phyloP scores from a whole-genome alignment of 2,888 invertebrate genomes.

The Lamellibrachia satsuma region DNA sequence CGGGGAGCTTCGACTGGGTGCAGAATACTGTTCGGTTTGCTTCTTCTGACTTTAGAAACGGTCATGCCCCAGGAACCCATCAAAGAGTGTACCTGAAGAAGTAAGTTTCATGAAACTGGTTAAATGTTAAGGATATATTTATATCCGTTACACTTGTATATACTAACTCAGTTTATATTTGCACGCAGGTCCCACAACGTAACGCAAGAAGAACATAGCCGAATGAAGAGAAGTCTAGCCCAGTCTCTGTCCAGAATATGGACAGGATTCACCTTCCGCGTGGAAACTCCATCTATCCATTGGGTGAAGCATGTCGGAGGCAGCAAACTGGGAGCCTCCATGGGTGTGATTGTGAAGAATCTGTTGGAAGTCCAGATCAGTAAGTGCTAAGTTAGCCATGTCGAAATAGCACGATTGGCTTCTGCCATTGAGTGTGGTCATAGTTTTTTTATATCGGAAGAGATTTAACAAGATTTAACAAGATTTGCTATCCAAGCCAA shows the following conservation, averaged over 20 bases:
- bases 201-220: not conserved
- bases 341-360: conserved; percentile 23
- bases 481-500: no score
- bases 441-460: not conserved
- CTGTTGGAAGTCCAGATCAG: conserved; percentile 21
- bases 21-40: no score
- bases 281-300: conserved; percentile 20
- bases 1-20: no score
- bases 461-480: no score
- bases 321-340: not conserved
- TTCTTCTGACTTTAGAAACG: no score
- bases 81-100: no score
- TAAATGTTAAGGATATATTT: not conserved
- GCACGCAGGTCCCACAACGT: not conserved
- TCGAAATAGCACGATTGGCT: not conserved
- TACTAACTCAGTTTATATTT: not conserved
- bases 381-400: not conserved
- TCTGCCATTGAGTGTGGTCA: not conserved
- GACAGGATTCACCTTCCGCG: conserved; percentile 9
- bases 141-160: not conserved
- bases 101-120: no score
- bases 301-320: conserved; percentile 24
- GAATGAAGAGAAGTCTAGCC: conserved; percentile 21
- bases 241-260: not conserved
- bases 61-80: no score